These are phyloP conservation scores for Catocala sponsa DNA, from an alignment of 2,888 invertebrate genomes.

Conservation along the genomic window DNA sequence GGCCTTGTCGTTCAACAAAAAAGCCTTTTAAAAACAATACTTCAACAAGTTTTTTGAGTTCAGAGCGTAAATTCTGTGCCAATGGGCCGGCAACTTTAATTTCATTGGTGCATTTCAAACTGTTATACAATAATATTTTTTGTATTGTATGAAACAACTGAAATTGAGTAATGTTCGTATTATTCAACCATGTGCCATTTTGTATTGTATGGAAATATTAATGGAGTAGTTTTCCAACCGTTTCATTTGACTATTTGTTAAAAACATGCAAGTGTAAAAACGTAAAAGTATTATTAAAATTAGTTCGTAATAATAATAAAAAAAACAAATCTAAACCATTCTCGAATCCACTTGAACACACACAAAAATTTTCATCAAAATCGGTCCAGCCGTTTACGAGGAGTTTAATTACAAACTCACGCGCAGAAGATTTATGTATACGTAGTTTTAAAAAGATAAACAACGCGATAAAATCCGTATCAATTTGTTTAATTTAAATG, in stretches of 20 bases:
- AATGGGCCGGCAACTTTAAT: slow-evolving; percentile 27
- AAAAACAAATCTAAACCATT: too few relatives aligned
- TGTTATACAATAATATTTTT: slow-evolving; percentile 24
- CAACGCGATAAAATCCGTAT: too few relatives aligned
- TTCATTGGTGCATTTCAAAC: slow-evolving; percentile 33
- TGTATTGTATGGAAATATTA: not conserved
- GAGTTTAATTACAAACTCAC: too few relatives aligned
- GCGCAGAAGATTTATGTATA: too few relatives aligned
- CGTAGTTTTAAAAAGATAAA: too few relatives aligned
- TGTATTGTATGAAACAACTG: slow-evolving; percentile 20
- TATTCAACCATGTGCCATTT: not conserved
- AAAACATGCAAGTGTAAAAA: too few relatives aligned
- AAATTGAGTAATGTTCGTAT: not conserved
- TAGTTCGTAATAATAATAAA: too few relatives aligned
- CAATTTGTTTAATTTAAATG: too few relatives aligned
- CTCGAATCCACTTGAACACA: too few relatives aligned
- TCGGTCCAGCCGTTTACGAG: too few relatives aligned
- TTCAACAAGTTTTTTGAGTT: slow-evolving; percentile 27
- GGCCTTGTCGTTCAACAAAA: slow-evolving; percentile 10
- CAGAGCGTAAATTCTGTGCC: slow-evolving; percentile 25
- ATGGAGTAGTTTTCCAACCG: not conserved
- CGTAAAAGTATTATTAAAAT: too few relatives aligned
- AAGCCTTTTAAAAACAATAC: slow-evolving; percentile 4
- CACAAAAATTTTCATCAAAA: too few relatives aligned
- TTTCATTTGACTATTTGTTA: not conserved